Evolutionary conservation across 1,140 invertebrate species (phyloP).

Genomic region (Caligus rogercresseyi): DNA sequence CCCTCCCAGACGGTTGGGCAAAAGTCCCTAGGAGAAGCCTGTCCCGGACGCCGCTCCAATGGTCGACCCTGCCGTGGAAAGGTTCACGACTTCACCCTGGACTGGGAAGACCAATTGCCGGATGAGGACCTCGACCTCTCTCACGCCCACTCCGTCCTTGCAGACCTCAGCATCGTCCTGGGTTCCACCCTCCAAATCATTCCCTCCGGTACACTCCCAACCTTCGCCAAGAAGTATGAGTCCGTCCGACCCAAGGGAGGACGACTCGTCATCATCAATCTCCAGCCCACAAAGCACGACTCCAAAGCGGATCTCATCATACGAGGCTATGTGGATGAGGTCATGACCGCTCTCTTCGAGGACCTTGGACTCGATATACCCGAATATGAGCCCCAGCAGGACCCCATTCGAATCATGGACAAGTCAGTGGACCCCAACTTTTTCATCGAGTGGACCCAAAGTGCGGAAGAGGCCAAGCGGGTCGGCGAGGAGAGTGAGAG

Average conservation of each 20-base stretch:
- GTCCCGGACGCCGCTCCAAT: slow-evolving; percentile 39
- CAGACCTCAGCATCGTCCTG: slow-evolving; percentile 58
- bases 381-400: not conserved
- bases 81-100: slow-evolving; percentile 79
- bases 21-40: slow-evolving; percentile 59
- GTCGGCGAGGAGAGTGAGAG: not conserved
- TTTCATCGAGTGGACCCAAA: slow-evolving; percentile 7
- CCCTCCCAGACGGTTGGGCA: slow-evolving; percentile 76
- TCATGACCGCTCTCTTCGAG: slow-evolving; percentile 56
- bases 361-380: not conserved
- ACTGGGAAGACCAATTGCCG: slow-evolving; percentile 92
- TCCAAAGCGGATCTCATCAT: slow-evolving; percentile 77
- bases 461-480: not conserved
- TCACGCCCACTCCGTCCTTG: slow-evolving; percentile 58
- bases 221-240: slow-evolving; percentile 60
- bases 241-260: slow-evolving; percentile 34
- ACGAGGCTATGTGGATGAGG: slow-evolving; percentile 68
- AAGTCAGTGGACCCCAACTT: not conserved
- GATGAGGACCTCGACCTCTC: slow-evolving; percentile 69
- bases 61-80: slow-evolving; percentile 59
- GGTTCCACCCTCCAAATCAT: slow-evolving; percentile 94
- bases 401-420: not conserved
- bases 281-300: slow-evolving; percentile 89
- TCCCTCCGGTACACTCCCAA: slow-evolving; percentile 82
- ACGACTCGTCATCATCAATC: slow-evolving; percentile 81